Evolutionary conservation across 1,140 invertebrate species (phyloP), one percentile per base, ranked within the genome.

Genomic region (Cydia amplana): DNA sequence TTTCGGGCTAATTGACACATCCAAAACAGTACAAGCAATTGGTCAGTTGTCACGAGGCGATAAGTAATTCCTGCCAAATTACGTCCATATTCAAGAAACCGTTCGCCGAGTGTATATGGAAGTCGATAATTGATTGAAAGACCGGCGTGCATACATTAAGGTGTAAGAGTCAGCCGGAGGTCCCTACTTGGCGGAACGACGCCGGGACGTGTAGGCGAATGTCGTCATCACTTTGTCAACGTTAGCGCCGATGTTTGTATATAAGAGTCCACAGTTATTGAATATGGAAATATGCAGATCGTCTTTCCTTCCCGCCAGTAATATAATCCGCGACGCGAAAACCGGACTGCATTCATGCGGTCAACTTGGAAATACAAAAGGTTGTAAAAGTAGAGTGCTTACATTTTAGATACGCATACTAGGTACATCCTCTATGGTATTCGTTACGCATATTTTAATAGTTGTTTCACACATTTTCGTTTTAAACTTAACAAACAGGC

Each of bases 101-200:
- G 46, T 72, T 77, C 28, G 72, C 63, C 23, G 46, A 72, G 72
- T 25, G 77, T 79, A 80, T 77, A 82, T 81, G 87, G 86, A 87
- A 86, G 82, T 82, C 65, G 76, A 80, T 90, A 87, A 85, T 86
- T 79, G 83, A 86, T 89, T 85, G 85, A 74, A 79, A 75, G 80
- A 81, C 80, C 73, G 80, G 75, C 77, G 76, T 78, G 78, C 76
- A 74, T 78, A 75, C 78, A 78, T 78, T 78, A 81, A 80, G 49
- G 80, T 67, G 32, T 77, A 70, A 72, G 43, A 67, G 63, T 40
- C 65, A 65, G 78, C 77, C 77, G 77, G 63, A 78, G 60, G 75
- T 81, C 85, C 83, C 65, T 83, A 87, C 86, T 83, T 82, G 85
- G 85, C 74, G 76, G 74, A 75, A n/a, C 65, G 60, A 76, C 75